Conservation (phyloP, 2,888 invertebrate genomes). For the Calameuta pallipes region DNA sequence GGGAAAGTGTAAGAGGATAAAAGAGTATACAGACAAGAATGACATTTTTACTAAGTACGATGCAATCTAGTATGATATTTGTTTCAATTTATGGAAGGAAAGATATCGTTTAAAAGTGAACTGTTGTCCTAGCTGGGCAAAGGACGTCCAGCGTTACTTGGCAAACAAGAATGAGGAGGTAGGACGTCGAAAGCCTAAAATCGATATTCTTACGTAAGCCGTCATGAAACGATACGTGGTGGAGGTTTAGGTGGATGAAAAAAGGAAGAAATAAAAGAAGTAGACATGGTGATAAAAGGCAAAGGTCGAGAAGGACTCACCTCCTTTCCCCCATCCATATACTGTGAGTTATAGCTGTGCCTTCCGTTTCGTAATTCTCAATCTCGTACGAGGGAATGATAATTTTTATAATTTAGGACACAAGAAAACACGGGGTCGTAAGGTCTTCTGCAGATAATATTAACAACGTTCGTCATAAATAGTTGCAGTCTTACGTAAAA, state of each 20-base stretch:
- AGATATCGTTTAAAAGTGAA: neutral
- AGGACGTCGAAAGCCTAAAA: neutral
- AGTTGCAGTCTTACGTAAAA: constrained; percentile 42
- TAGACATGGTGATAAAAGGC: neutral
- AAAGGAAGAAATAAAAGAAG: neutral
- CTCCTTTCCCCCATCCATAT: neutral
- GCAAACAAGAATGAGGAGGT: neutral
- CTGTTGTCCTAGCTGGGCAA: neutral
- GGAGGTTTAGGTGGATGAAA: neutral
- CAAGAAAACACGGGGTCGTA: constrained; percentile 50
- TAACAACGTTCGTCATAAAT: constrained; percentile 40
- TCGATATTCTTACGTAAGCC: neutral
- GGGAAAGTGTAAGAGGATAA: neutral
- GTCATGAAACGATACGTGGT: neutral
- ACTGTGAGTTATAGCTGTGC: neutral
- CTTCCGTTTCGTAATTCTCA: constrained; percentile 33
- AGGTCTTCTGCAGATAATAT: constrained; percentile 53
- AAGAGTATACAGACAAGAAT: neutral
- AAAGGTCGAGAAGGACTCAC: neutral
- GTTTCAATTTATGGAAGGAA: neutral
- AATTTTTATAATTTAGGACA: constrained; percentile 47
- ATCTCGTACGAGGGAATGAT: constrained; percentile 23
- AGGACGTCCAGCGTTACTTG: neutral
- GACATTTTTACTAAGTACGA: neutral
- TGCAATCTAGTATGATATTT: neutral